Evolutionary conservation across 2,113 vertebrate genomes (phyloP).

Genomic region (Casuarius casuarius): DNA sequence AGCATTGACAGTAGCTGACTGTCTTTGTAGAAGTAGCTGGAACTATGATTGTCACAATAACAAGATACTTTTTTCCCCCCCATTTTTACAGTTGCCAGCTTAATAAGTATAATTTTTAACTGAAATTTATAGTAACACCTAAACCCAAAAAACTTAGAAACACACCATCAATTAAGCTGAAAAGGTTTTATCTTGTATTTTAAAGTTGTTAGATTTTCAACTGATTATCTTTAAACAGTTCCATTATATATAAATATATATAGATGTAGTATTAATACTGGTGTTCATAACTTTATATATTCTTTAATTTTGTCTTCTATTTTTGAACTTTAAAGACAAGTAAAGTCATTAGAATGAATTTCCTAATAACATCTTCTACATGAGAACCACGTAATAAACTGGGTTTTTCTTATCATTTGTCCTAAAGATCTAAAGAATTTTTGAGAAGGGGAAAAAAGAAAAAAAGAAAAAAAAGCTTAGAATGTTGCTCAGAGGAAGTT

Average conservation of each 20-base stretch:
- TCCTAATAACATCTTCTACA: neutral
- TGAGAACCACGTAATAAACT: neutral
- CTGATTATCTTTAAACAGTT: neutral
- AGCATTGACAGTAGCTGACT: neutral
- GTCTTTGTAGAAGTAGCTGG: neutral
- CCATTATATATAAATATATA: neutral
- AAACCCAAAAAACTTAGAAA: neutral
- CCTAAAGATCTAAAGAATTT: neutral
- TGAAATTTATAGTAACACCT: neutral
- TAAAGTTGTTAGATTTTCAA: neutral
- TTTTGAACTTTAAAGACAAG: constrained; percentile 31
- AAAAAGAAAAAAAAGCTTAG: neutral
- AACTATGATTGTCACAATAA: neutral
- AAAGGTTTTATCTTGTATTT: neutral
- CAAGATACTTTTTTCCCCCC: neutral
- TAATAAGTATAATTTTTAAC: neutral
- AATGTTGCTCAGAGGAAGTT: neutral
- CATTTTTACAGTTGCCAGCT: neutral
- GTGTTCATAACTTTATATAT: neutral
- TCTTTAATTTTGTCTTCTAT: neutral
- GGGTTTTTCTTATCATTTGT: neutral
- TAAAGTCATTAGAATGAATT: neutral
- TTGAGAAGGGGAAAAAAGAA: neutral
- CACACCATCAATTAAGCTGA: neutral
- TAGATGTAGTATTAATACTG: neutral